Base-by-base conservation (phyloP, 2,888 invertebrate genomes). In the Macaria liturata region DNA sequence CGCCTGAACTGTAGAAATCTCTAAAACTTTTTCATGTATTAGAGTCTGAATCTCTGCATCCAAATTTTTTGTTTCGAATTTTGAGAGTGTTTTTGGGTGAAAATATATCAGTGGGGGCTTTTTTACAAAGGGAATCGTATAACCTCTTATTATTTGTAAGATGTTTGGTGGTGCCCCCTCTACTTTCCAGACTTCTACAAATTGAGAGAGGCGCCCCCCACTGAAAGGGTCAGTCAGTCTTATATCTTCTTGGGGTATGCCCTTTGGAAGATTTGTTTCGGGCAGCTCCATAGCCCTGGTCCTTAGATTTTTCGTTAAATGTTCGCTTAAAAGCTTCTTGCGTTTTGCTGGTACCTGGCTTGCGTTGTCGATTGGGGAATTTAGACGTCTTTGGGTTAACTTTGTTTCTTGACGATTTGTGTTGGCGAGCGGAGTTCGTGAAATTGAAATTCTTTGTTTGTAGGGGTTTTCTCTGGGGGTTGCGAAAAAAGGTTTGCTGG, bases 211-310 rank as follows among this genome's bases (percentile, higher is more conserved):
- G 40, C 40, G 40, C 7, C 40, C 40, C 40, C 9, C 40, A 34
- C 40, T 40, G 40, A 40, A 40, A 40, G 3, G 3, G 40, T 7
- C 9, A 40, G 40, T 40, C 40, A 40, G n/a, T 40, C 8, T 3
- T 40, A 40, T 40, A 4, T 34, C 34, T 34, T 34, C 6, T 34
- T 34, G 34, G 34, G 34, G 34, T 34, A 34, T 34, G 34, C 34
- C 34, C 34, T 34, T 34, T 34, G 34, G 6, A 50, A 50, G 50
- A 46, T 8, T 46, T 61, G 34, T 34, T 34, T 34, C 34, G 34
- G 34, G 34, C 4, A 34, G 34, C 4, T 34, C 34, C 34, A 34
- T 34, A 6, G 34, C 34, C 34, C 34, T 34, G 34, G 34, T 34
- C 34, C 6, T 34, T 34, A 34, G 34, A 34, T 34, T 34, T 34